phyloP scores from a whole-genome alignment of 2,888 invertebrate species.

The Cephonodes hylas region DNA sequence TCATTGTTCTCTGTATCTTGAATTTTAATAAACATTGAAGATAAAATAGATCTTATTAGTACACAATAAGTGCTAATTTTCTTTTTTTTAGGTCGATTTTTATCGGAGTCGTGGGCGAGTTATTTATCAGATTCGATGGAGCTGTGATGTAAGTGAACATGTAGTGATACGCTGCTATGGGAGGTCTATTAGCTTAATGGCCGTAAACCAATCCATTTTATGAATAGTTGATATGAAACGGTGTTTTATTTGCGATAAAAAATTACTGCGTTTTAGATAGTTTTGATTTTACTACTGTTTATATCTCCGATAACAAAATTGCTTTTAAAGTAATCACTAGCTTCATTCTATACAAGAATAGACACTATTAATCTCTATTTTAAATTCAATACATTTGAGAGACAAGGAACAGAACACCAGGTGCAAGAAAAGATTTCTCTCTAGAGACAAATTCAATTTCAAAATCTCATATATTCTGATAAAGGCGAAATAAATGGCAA shows the following conservation, averaged over 20 bases:
- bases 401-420: not conserved
- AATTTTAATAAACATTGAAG: not conserved
- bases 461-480: not conserved
- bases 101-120: conserved; percentile 56
- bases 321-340: not conserved
- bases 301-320: not conserved
- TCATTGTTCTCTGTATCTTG: conserved; percentile 10
- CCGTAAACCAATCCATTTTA: conserved; percentile 15
- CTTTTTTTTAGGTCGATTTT: not conserved
- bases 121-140: conserved; percentile 70
- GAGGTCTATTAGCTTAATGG: conserved; percentile 22
- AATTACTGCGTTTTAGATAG: not conserved
- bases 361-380: not conserved
- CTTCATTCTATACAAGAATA: too few species aligned
- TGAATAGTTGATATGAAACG: conserved; percentile 3
- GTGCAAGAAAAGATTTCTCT: not conserved
- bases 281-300: not conserved
- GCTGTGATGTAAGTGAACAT: conserved; percentile 69
- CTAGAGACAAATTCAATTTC: not conserved
- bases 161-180: conserved; percentile 41
- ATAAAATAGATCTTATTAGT: conserved; percentile 7
- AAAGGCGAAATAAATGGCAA: not conserved
- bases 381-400: not conserved
- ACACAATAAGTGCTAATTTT: conserved; percentile 15
- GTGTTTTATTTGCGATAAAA: not conserved